phyloP scores from a whole-genome alignment of 2,888 invertebrate species.

The Pyrrhosoma nymphula region DNA sequence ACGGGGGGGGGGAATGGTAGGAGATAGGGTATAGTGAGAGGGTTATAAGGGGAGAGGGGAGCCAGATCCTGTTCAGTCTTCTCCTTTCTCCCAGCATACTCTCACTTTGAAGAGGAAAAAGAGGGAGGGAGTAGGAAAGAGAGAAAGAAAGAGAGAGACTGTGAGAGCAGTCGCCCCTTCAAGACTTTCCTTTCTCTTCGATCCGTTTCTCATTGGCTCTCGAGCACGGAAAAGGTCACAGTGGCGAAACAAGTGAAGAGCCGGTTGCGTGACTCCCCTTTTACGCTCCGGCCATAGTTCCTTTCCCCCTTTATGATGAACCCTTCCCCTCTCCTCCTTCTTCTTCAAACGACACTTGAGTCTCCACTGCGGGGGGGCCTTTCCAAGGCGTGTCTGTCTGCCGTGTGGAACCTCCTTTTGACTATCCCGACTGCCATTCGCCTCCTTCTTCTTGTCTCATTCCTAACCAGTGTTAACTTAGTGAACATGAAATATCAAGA shows the following conservation, averaged over 20 bases:
- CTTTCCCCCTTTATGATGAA: neutral
- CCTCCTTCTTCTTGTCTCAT: too few species aligned
- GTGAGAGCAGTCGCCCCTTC: conserved; percentile 5
- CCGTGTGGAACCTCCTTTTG: too few species aligned
- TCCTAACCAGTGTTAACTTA: too few species aligned
- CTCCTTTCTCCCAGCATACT: neutral
- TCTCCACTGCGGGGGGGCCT: neutral
- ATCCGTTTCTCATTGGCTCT: conserved; percentile 55
- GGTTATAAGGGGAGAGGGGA: neutral
- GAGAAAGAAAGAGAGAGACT: neutral
- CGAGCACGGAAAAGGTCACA: conserved; percentile 54
- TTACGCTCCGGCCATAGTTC: neutral
- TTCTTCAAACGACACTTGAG: neutral
- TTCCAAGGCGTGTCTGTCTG: neutral
- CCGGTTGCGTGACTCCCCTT: conserved; percentile 46
- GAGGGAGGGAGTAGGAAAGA: neutral
- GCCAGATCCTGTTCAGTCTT: neutral
- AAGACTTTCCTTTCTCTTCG: conserved; percentile 17
- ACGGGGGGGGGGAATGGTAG: neutral
- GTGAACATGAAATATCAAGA: too few species aligned
- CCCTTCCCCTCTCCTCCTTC: neutral
- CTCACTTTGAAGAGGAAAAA: neutral
- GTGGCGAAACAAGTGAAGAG: conserved; percentile 50
- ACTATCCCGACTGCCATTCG: neutral
- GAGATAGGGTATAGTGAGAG: neutral